Evolutionary conservation across 2,888 invertebrate genomes (phyloP).

Genomic region (Trissoscelio sp.): DNA sequence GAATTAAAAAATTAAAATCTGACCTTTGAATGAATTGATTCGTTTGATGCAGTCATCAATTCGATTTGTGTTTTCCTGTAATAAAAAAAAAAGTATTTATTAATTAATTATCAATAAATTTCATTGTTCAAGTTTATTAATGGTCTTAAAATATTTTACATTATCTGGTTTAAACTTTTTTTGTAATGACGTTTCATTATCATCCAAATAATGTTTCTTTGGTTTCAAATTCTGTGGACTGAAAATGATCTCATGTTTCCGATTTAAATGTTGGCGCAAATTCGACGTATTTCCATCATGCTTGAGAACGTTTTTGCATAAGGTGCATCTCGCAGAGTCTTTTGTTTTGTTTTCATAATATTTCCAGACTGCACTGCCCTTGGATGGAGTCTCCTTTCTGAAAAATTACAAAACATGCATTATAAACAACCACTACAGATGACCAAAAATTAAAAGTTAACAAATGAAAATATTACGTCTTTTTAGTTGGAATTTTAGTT

Average conservation of each 20-base stretch:
- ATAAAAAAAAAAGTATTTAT: not conserved
- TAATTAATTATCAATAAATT: too few relatives aligned
- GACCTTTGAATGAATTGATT: constrained; percentile 11
- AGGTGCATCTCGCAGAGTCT: constrained; percentile 11
- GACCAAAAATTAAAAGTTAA: too few relatives aligned
- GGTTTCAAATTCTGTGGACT: not conserved
- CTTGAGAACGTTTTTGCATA: constrained; percentile 19
- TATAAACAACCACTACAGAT: too few relatives aligned
- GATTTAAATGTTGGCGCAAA: constrained; percentile 11
- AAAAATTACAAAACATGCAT: too few relatives aligned
- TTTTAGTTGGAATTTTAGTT: too few relatives aligned
- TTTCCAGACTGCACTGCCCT: constrained; percentile 22
- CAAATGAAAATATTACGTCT: too few relatives aligned
- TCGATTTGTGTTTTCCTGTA: constrained; percentile 1
- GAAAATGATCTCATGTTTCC: constrained; percentile 2
- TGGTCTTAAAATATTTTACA: not conserved
- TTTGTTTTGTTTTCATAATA: constrained; percentile 5
- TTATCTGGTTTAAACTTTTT: not conserved
- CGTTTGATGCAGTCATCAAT: constrained; percentile 8
- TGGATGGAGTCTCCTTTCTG: too few relatives aligned
- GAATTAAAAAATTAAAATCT: not conserved
- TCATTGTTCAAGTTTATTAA: too few relatives aligned
- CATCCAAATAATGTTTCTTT: not conserved
- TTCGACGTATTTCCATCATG: constrained; percentile 26
- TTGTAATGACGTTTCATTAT: not conserved